These are phyloP conservation scores for Eriocheir sinensis DNA, from an alignment of 1,140 invertebrate genomes.

Conservation along the genomic window DNA sequence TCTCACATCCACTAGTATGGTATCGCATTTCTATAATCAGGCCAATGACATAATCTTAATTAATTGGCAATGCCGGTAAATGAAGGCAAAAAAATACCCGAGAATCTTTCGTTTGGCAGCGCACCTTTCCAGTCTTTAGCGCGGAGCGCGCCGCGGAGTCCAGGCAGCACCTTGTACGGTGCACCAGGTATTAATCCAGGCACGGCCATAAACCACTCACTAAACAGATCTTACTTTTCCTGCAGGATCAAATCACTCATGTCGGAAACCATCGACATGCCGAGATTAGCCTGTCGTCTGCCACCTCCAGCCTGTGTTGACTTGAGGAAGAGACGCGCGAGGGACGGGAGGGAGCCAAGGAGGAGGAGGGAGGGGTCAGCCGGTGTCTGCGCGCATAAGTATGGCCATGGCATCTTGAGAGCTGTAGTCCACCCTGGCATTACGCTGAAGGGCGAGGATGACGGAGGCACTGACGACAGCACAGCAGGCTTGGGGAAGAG, in stretches of 20 bases:
- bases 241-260: not conserved
- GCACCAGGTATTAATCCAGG: not conserved
- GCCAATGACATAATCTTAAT: not conserved
- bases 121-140: slow-evolving; percentile 60
- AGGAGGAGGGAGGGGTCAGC: not conserved
- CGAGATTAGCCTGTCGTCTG: not conserved
- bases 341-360: not conserved
- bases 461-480: not conserved
- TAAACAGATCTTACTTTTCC: not conserved
- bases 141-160: slow-evolving; percentile 46
- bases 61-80: not conserved
- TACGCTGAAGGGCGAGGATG: not conserved
- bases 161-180: slow-evolving; percentile 43
- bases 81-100: not conserved
- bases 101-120: slow-evolving; percentile 54
- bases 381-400: not conserved
- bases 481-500: not conserved
- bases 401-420: not conserved
- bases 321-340: not conserved
- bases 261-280: not conserved
- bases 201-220: not conserved
- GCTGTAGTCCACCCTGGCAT: not conserved
- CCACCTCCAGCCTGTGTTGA: not conserved
- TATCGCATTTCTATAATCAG: no score
- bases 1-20: not conserved